phyloP scores from a whole-genome alignment of 2,888 invertebrate genomes.

The Phymatocera aterrima region DNA sequence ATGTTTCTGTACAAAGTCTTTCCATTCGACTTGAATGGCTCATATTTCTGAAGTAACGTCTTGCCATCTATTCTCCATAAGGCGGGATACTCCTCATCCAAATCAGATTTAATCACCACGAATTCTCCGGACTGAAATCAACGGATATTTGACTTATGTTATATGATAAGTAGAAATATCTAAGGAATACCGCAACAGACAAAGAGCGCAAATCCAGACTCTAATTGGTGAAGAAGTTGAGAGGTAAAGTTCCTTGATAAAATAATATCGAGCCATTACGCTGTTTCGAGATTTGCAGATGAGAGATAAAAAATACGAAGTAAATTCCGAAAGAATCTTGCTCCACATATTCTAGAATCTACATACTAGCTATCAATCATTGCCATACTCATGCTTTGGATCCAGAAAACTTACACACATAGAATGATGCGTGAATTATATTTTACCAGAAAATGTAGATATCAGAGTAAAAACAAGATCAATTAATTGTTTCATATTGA shows the following conservation, averaged over 20 bases:
- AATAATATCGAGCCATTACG: background rate
- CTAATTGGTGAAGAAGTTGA: background rate
- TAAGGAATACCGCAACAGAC: background rate
- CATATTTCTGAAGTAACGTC: slow-evolving; percentile 88
- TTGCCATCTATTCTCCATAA: slow-evolving; percentile 95
- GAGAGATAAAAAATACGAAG: background rate
- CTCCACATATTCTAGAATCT: background rate
- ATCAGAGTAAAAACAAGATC: slow-evolving; percentile 9
- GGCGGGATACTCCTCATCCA: slow-evolving; percentile 88
- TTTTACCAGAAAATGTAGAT: slow-evolving; percentile 11
- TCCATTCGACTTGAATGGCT: slow-evolving; percentile 89
- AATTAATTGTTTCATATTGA: slow-evolving; percentile 39
- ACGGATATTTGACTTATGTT: background rate
- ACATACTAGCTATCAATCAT: slow-evolving; percentile 1
- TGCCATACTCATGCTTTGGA: slow-evolving; percentile 3
- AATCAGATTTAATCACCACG: slow-evolving; percentile 89
- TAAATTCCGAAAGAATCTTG: background rate
- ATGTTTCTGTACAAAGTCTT: slow-evolving; percentile 90
- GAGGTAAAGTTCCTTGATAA: background rate
- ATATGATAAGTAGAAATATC: background rate
- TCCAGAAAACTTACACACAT: slow-evolving; percentile 4
- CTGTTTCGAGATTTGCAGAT: too few species aligned
- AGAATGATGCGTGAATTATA: background rate
- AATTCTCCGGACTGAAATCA: slow-evolving; percentile 89
- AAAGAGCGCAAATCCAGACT: background rate